phyloP scores from a whole-genome alignment of 1,140 invertebrate species.

The Danaus melanippus region DNA sequence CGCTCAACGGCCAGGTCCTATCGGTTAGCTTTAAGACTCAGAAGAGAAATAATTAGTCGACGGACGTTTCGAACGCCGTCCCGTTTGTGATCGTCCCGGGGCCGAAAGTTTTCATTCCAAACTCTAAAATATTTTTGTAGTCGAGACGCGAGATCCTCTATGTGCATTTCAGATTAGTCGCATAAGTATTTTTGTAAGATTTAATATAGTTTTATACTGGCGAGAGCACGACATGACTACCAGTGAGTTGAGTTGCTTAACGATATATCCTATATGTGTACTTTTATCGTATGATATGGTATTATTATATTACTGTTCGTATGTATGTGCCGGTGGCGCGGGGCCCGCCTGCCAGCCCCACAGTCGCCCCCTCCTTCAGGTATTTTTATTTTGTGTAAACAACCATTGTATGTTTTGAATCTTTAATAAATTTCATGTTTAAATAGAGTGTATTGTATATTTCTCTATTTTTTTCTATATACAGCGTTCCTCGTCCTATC shows the following conservation, averaged over 20 bases:
- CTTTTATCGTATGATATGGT: constrained; percentile 64
- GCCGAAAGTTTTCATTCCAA: constrained; percentile 71
- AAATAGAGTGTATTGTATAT: constrained; percentile 71
- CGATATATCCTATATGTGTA: constrained; percentile 68
- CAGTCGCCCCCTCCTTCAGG: constrained; percentile 45
- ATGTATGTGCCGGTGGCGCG: constrained; percentile 50
- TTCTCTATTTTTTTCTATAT: constrained; percentile 68
- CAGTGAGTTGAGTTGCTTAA: constrained; percentile 67
- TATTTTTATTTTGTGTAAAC: constrained; percentile 73
- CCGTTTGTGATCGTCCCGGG: constrained; percentile 53
- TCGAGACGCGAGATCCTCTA: constrained; percentile 65
- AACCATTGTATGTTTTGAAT: constrained; percentile 71
- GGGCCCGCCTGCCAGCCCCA: constrained; percentile 40
- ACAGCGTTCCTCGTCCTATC: constrained; percentile 48
- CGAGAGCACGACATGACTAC: constrained; percentile 67
- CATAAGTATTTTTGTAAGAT: constrained; percentile 72
- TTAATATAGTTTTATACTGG: constrained; percentile 68
- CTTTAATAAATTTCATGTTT: constrained; percentile 73
- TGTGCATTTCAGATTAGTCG: constrained; percentile 69
- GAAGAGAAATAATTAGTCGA: constrained; percentile 74
- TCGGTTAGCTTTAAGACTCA: constrained; percentile 99
- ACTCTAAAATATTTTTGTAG: constrained; percentile 71
- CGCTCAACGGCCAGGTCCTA: constrained; percentile 95
- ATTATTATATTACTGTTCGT: constrained; percentile 67
- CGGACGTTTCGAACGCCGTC: constrained; percentile 52